These are phyloP conservation scores for Brachionus rotundiformis DNA, from an alignment of 1,140 invertebrate genomes.

Conservation along the genomic window DNA sequence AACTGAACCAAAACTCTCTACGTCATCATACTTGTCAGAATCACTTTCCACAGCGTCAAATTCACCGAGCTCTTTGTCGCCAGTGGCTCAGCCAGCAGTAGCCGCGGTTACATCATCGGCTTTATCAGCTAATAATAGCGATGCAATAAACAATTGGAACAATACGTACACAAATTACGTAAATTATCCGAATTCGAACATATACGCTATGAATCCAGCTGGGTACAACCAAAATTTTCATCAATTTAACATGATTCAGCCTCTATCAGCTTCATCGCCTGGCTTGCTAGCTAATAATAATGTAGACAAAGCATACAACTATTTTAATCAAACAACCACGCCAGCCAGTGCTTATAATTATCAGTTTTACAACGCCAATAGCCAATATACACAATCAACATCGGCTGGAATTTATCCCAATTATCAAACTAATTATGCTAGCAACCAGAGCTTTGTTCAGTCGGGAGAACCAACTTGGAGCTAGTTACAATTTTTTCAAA, in stretches of 20 bases:
- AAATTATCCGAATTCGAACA: not conserved
- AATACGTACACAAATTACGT: slow-evolving; percentile 23
- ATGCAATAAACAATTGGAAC: slow-evolving; percentile 38
- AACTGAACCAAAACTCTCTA: not conserved
- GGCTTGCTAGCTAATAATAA: not conserved
- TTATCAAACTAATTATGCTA: not conserved
- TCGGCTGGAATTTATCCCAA: not conserved
- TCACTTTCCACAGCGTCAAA: not conserved
- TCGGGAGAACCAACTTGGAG: not conserved
- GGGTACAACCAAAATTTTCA: slow-evolving; percentile 42
- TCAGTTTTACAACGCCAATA: slow-evolving; percentile 7
- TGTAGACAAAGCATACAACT: not conserved
- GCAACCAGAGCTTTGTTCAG: not conserved
- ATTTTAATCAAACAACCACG: not conserved
- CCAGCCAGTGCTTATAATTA: slow-evolving; percentile 13
- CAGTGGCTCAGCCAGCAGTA: not conserved
- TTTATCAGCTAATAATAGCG: not conserved
- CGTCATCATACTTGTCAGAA: slow-evolving; percentile 20
- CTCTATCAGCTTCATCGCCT: slow-evolving; percentile 41
- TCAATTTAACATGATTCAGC: slow-evolving; percentile 26
- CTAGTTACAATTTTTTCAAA: not conserved
- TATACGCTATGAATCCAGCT: slow-evolving; percentile 28
- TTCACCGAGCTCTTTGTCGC: slow-evolving; percentile 18
- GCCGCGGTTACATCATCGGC: not conserved
- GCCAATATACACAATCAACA: slow-evolving; percentile 20